Base-by-base conservation (phyloP, 2,888 invertebrate species). In the Arge pagana region DNA sequence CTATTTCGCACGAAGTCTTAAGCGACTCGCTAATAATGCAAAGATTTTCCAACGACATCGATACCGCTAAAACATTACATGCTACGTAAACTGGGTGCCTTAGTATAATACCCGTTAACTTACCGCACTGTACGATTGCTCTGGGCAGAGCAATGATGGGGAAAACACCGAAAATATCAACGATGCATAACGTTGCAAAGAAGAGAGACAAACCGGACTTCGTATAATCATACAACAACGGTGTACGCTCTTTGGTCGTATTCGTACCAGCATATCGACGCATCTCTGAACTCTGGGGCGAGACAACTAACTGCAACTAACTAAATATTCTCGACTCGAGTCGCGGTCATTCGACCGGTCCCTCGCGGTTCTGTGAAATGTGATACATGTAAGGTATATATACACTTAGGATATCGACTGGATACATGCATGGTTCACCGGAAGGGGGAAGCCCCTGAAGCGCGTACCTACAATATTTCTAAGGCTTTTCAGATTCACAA, bases 131-230 rank as follows among this genome's bases (percentile, higher is more conserved):
- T 37, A 90, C 85, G 16, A 92, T 82, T 19, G 88, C 82, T 60
- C 86, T 84, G 0, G 91, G 90, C 51, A 92, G 72, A 0, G 90
- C 84, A 10, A 92, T 83, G 2, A 92, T 84, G 0, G 91, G 91
- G 68, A 91, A 90, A 0, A 92, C 90, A 33, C 91, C 92, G 67
- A 92, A 90, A 37, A 91, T 81, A 71, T 91, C 91, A 13, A 92
- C 81, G 19, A 92, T 85, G 72, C 90, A 91, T 31, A 90, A 79
- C 10, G 86, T 80, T 0, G 90, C 85, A 69, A 89, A 87, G 39
- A 87, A 70, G 3, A 88, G 79, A 24, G 87, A 86, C 4, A 91
- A 79, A 0, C 85, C 85, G n/a, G 70, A 59, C 53, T 58, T 66
- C 2, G 50, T 37, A 16, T 63, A 51, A 43, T 64, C 66, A 23